Evolutionary conservation across 2,113 vertebrate species (phyloP).

Genomic region (Irena cyanogastra): DNA sequence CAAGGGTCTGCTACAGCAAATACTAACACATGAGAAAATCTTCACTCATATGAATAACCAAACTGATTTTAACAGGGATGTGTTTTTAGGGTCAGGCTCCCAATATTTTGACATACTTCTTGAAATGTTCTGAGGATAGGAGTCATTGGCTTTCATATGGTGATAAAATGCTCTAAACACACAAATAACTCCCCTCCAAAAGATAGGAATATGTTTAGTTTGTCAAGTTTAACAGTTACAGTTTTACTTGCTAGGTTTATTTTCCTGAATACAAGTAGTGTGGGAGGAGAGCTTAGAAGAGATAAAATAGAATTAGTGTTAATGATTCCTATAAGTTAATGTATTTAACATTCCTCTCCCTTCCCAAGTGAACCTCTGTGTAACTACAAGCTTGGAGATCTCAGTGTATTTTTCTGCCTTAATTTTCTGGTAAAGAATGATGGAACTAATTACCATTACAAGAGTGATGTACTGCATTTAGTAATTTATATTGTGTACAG

Average conservation of each 20-base stretch:
- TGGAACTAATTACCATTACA: slow-evolving; percentile 21
- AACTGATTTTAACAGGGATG: not conserved
- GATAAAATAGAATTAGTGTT: not conserved
- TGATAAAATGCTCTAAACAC: slow-evolving; percentile 3
- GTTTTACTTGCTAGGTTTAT: not conserved
- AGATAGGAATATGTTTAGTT: not conserved
- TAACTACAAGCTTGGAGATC: slow-evolving; percentile 27
- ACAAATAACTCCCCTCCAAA: not conserved
- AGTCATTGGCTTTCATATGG: not conserved
- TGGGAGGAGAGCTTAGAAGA: not conserved
- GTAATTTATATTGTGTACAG: slow-evolving; percentile 33
- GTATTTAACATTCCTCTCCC: not conserved
- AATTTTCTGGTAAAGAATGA: slow-evolving; percentile 9
- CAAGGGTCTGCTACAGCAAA: slow-evolving; percentile 19
- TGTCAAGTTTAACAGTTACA: not conserved
- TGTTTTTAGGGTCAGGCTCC: slow-evolving; percentile 6
- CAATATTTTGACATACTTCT: slow-evolving; percentile 41
- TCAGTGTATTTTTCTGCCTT: slow-evolving; percentile 14
- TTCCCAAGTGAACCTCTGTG: not conserved
- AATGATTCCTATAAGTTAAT: not conserved
- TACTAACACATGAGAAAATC: slow-evolving; percentile 7
- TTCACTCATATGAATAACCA: slow-evolving; percentile 4
- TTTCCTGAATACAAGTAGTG: not conserved
- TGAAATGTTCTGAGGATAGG: slow-evolving; percentile 6
- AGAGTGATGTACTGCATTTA: slow-evolving; percentile 4